phyloP scores from a whole-genome alignment of 2,113 vertebrate species.

The Eolophus roseicapilla region DNA sequence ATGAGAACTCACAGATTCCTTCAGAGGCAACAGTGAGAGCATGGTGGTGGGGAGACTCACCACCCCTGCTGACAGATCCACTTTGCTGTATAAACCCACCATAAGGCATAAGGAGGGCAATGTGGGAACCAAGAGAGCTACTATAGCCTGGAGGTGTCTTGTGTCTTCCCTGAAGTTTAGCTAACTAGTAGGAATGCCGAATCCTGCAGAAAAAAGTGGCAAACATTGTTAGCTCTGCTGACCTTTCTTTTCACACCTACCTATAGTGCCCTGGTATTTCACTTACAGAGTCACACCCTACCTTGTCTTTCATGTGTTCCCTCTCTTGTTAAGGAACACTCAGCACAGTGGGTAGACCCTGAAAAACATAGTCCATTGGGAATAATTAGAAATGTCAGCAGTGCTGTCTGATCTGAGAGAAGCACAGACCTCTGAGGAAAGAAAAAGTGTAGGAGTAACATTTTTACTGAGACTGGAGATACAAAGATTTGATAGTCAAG shows the following conservation, averaged over 20 bases:
- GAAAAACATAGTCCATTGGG: neutral
- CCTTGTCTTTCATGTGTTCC: neutral
- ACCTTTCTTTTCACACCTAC: neutral
- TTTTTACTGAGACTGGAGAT: neutral
- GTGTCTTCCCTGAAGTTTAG: neutral
- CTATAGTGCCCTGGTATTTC: neutral
- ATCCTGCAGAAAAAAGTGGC: neutral
- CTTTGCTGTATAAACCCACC: neutral
- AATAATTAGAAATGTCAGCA: neutral
- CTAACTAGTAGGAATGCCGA: neutral
- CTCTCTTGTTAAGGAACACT: neutral
- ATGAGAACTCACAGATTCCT: neutral
- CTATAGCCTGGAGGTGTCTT: neutral
- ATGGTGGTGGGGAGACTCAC: neutral
- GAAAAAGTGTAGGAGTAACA: neutral
- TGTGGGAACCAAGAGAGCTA: neutral
- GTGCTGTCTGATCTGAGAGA: neutral
- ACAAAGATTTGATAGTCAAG: neutral
- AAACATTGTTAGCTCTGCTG: neutral
- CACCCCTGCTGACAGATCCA: neutral
- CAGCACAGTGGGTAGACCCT: neutral
- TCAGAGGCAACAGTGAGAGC: neutral
- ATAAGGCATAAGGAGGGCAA: neutral
- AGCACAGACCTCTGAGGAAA: neutral
- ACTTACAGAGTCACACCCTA: neutral